Evolutionary conservation across 2,888 invertebrate species (phyloP).

Genomic region (Aplocera efformata): DNA sequence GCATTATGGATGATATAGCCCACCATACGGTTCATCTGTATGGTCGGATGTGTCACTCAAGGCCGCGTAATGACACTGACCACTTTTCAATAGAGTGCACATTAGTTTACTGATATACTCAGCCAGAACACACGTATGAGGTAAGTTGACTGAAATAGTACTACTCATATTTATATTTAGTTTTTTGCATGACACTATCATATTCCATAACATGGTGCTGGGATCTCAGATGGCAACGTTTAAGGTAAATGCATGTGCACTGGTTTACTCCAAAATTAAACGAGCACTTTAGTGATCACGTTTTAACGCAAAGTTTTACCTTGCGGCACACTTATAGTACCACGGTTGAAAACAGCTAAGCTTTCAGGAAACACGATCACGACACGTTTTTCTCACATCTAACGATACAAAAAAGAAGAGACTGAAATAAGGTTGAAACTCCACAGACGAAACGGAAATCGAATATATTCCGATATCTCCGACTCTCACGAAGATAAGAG

Average conservation of each 20-base stretch:
- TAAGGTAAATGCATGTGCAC: constrained; percentile 66
- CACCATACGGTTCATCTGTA: constrained; percentile 28
- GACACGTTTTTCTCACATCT: constrained; percentile 65
- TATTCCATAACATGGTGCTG: constrained; percentile 61
- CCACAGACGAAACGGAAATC: constrained; percentile 88
- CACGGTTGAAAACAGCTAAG: constrained; percentile 50
- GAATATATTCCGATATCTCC: constrained; percentile 91
- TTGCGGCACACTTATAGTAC: constrained; percentile 49
- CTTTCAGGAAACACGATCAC: constrained; percentile 56
- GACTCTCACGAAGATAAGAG: constrained; percentile 88
- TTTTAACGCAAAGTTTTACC: constrained; percentile 26
- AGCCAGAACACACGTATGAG: constrained; percentile 45
- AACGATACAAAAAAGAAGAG: constrained; percentile 45
- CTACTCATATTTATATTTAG: constrained; percentile 31
- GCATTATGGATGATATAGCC: constrained; percentile 18
- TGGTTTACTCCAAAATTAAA: constrained; percentile 74
- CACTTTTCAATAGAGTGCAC: constrained; percentile 53
- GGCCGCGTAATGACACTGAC: constrained; percentile 60
- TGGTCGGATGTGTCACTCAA: constrained; percentile 53
- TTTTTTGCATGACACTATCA: constrained; percentile 47
- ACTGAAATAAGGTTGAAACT: constrained; percentile 63
- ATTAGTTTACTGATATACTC: constrained; percentile 49
- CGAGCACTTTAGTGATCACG: constrained; percentile 46
- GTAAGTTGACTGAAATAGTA: constrained; percentile 60
- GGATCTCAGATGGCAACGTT: constrained; percentile 49